phyloP scores from a whole-genome alignment of 2,797 vertebrate species.

The Enteromius afrohamiltoni region DNA sequence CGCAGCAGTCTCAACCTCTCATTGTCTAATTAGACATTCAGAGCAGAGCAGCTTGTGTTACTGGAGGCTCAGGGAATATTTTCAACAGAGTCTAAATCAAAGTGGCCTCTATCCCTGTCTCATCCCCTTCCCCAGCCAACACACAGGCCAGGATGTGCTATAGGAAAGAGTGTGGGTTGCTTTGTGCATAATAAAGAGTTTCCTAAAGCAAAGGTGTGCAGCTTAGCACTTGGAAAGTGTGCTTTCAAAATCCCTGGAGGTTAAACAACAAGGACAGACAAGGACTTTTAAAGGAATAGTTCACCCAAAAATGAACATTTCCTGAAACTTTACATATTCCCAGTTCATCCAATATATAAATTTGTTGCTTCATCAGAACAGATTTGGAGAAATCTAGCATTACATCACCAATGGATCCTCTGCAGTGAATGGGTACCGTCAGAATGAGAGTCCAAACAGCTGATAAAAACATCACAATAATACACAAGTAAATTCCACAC shows the following conservation, averaged over 20 bases:
- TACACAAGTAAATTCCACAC: neutral
- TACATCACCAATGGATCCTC: neutral
- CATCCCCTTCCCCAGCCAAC: conserved; percentile 48
- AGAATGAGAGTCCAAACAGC: neutral
- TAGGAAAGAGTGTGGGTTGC: conserved; percentile 58
- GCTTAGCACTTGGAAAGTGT: conserved; percentile 12
- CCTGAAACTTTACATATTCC: neutral
- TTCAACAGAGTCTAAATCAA: conserved; percentile 67
- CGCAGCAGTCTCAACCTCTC: conserved; percentile 60
- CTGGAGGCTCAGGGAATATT: conserved; percentile 66
- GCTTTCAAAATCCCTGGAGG: neutral
- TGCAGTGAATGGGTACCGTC: neutral
- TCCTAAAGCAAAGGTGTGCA: conserved; percentile 36
- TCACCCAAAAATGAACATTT: neutral
- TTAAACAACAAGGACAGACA: neutral
- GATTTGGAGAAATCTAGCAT: neutral
- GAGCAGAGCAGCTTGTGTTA: conserved; percentile 56
- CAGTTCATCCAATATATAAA: neutral
- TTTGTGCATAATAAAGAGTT: conserved; percentile 53
- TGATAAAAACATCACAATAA: neutral
- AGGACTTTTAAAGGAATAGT: conserved; percentile 1
- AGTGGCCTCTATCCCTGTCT: conserved; percentile 61
- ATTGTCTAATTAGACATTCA: conserved; percentile 68
- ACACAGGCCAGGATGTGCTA: conserved; percentile 60
- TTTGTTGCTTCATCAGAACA: neutral